Percentiles rank a stretch among this genome's conserved stretches.
Conservation (phyloP, 2,797 vertebrate species). For the Muraenolepis orangiensis region DNA sequence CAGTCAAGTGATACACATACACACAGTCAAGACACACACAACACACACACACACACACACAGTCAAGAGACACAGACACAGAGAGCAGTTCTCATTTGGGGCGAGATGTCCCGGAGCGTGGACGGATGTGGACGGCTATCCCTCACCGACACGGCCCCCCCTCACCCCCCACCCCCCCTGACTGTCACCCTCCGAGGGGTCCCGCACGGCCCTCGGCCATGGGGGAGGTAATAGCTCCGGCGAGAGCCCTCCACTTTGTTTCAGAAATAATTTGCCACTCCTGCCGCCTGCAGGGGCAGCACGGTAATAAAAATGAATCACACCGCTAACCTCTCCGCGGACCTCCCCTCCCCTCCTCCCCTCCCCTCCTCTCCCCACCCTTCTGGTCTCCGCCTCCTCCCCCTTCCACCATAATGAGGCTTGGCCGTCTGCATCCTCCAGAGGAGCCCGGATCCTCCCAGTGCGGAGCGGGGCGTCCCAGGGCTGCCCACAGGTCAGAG, state of each 20-base stretch:
- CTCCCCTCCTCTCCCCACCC: background rate
- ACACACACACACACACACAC: conserved; percentile 11
- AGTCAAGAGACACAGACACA: conserved; percentile 3
- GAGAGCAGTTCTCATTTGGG: conserved; percentile 63
- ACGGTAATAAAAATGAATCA: conserved; percentile 85
- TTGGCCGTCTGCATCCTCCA: conserved; percentile 13
- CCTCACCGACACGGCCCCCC: conserved; percentile 67
- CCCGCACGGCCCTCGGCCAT: conserved; percentile 69
- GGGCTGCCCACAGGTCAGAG: conserved; percentile 49
- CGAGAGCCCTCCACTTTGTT: conserved; percentile 83
- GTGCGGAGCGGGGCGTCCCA: conserved; percentile 9
- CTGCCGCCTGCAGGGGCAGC: conserved; percentile 75
- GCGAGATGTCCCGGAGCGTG: conserved; percentile 74
- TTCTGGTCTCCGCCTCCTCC: background rate
- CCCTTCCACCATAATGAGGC: conserved; percentile 6
- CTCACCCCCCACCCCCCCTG: no score
- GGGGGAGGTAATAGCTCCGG: conserved; percentile 82
- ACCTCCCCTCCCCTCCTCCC: conserved; percentile 33
- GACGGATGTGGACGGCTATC: conserved; percentile 76
- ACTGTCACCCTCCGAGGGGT: conserved; percentile 72
- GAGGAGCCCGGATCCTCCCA: conserved; percentile 19
- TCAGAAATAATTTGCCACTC: conserved; percentile 85
- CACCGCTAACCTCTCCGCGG: conserved; percentile 76
- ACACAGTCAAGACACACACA: background rate
- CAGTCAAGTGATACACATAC: conserved; percentile 25